phyloP scores from a whole-genome alignment of 2,888 invertebrate genomes.

The Nowickia ferox region DNA sequence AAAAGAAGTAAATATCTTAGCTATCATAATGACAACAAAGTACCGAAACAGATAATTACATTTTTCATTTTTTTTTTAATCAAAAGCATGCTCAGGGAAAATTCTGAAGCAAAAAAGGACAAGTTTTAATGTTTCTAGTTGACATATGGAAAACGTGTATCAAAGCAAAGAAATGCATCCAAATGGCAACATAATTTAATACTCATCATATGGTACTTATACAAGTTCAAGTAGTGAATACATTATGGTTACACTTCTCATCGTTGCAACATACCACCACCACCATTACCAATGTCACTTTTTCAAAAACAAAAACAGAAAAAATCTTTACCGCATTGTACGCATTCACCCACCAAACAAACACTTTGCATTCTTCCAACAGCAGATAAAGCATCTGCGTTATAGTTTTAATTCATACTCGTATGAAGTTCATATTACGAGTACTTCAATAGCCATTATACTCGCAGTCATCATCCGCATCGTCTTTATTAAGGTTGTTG shows the following conservation, averaged over 20 bases:
- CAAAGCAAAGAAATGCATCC: slow-evolving; percentile 60
- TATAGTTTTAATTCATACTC: slow-evolving; percentile 43
- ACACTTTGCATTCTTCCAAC: slow-evolving; percentile 58
- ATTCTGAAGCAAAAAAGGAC: slow-evolving; percentile 25
- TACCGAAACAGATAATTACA: slow-evolving; percentile 54
- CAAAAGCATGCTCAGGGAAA: slow-evolving; percentile 1
- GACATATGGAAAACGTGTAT: slow-evolving; percentile 71
- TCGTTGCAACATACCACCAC: slow-evolving; percentile 24
- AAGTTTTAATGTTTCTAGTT: slow-evolving; percentile 60
- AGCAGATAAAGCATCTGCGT: slow-evolving; percentile 34
- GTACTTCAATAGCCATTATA: slow-evolving; percentile 50
- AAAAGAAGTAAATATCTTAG: slow-evolving; percentile 20
- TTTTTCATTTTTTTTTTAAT: slow-evolving; percentile 1
- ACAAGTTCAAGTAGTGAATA: slow-evolving; percentile 31
- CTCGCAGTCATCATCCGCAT: slow-evolving; percentile 59
- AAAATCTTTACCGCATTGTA: slow-evolving; percentile 56
- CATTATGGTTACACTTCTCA: slow-evolving; percentile 38
- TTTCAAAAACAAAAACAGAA: not conserved
- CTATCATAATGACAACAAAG: slow-evolving; percentile 39
- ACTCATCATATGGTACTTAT: slow-evolving; percentile 63
- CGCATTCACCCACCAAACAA: slow-evolving; percentile 68
- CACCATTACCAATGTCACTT: slow-evolving; percentile 41
- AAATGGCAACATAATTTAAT: slow-evolving; percentile 69
- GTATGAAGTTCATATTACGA: slow-evolving; percentile 54
- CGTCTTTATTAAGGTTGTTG: slow-evolving; percentile 67